Conservation (phyloP, 2,113 vertebrate species). For the Odocoileus hemionus region DNA sequence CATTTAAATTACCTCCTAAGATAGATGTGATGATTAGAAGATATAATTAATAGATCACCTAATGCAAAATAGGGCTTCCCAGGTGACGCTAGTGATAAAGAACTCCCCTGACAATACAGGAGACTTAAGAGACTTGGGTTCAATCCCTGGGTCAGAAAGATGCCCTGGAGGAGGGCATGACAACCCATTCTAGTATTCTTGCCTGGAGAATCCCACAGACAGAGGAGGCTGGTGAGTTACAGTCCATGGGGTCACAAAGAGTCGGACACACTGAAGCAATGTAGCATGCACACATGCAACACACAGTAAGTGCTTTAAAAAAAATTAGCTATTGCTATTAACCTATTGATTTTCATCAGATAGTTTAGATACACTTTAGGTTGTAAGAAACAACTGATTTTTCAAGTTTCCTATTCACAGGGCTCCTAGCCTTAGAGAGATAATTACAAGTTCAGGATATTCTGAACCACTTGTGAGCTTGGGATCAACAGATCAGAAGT, state of each 20-base stretch:
- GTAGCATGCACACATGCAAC: not conserved
- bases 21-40: not conserved
- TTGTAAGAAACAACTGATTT: not conserved
- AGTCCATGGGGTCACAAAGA: not conserved
- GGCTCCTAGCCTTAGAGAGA: not conserved
- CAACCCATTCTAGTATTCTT: not conserved
- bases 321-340: not conserved
- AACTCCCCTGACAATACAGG: not conserved
- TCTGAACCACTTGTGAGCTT: not conserved
- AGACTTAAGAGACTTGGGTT: not conserved
- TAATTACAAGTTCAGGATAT: not conserved
- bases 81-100: not conserved
- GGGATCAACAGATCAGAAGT: slow-evolving; percentile 31
- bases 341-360: not conserved
- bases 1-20: not conserved
- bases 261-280: not conserved
- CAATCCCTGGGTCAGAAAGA: not conserved
- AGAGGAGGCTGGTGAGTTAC: not conserved
- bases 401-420: not conserved
- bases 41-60: not conserved
- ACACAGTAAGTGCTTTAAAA: not conserved
- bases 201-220: not conserved
- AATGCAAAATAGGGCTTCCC: not conserved
- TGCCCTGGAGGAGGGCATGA: not conserved
- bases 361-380: not conserved